These are phyloP conservation scores for Poeciliopsis retropinna DNA, from an alignment of 2,113 vertebrate species.

Conservation along the genomic window DNA sequence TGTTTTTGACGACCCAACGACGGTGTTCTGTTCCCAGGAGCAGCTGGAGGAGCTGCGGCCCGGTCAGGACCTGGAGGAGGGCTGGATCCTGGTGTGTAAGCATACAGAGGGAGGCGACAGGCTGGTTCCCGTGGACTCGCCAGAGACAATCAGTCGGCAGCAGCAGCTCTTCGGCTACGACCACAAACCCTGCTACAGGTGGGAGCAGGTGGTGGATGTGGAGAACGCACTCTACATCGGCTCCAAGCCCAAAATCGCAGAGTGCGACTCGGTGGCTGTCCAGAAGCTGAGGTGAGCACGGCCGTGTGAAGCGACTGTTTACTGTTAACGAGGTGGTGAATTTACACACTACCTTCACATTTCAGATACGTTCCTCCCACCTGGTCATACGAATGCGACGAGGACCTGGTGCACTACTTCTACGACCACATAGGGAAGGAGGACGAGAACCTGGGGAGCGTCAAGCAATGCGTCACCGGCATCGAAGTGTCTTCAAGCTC, in stretches of 20 bases:
- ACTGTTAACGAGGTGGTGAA: not conserved
- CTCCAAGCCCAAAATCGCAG: constrained; percentile 84
- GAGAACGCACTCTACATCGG: constrained; percentile 89
- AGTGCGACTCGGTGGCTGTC: constrained; percentile 85
- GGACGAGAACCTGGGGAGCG: constrained; percentile 94
- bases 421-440: constrained; percentile 95
- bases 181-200: constrained; percentile 90
- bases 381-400: constrained; percentile 95
- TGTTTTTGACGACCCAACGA: not conserved
- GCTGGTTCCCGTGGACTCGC: constrained; percentile 91
- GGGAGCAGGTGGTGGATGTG: constrained; percentile 95
- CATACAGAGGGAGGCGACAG: constrained; percentile 92
- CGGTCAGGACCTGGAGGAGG: constrained; percentile 88
- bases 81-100: constrained; percentile 94
- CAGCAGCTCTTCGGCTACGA: constrained; percentile 94
- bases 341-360: constrained; percentile 11
- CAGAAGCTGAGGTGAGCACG: constrained; percentile 89
- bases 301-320: not conserved
- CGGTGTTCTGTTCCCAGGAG: constrained; percentile 77
- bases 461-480: constrained; percentile 96
- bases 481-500: constrained; percentile 95
- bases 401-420: constrained; percentile 95
- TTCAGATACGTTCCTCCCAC: constrained; percentile 90
- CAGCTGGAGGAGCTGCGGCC: constrained; percentile 90
- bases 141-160: constrained; percentile 87